Evolutionary conservation across 2,113 vertebrate genomes (phyloP).

Genomic region (Charina bottae): DNA sequence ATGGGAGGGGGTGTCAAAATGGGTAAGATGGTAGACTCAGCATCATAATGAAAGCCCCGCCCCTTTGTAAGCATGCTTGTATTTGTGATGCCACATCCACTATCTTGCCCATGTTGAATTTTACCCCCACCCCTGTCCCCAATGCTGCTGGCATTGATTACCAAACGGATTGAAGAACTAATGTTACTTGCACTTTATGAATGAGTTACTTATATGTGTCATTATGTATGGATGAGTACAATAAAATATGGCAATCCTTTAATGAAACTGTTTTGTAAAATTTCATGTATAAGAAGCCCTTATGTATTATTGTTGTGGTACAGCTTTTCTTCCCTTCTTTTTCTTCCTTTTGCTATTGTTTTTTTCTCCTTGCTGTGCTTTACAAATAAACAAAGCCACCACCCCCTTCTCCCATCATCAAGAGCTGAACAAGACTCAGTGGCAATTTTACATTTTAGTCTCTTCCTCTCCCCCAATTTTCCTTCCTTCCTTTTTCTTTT

Average conservation of each 20-base stretch:
- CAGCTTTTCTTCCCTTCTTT: neutral
- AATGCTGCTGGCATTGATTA: no score
- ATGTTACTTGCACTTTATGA: no score
- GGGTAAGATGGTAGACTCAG: no score
- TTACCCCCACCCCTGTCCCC: no score
- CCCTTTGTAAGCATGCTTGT: no score
- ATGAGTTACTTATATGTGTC: no score
- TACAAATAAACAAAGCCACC: neutral
- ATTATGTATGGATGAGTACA: no score
- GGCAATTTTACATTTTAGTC: neutral
- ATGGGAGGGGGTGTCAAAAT: no score
- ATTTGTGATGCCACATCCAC: no score
- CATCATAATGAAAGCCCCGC: no score
- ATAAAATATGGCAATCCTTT: neutral
- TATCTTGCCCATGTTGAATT: no score
- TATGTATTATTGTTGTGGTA: neutral
- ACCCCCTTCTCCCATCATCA: neutral
- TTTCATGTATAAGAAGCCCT: neutral
- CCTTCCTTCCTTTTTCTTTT: neutral
- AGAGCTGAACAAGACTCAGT: neutral
- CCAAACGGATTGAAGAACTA: no score
- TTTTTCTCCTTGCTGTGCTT: neutral
- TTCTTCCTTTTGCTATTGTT: neutral
- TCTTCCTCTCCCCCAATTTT: neutral
- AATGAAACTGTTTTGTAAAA: neutral